These are phyloP conservation scores for Seriola dumerili DNA, from an alignment of 2,113 vertebrate genomes.

Conservation along the genomic window DNA sequence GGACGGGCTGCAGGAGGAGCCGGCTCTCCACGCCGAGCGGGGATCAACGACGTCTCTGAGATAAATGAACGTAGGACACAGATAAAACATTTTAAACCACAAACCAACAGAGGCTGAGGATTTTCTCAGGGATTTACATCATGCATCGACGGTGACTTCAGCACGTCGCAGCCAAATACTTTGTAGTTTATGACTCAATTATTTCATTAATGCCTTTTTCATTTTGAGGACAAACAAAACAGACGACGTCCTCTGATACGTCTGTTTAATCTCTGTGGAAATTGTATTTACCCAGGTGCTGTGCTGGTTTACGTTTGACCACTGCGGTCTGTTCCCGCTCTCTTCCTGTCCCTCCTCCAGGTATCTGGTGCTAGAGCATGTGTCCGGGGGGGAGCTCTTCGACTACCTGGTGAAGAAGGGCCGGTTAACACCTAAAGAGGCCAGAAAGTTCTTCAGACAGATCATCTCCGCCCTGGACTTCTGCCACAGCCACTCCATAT, in stretches of 20 bases:
- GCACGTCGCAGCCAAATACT: constrained; percentile 24
- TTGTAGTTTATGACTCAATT: constrained; percentile 39
- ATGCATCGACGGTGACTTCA: constrained; percentile 1
- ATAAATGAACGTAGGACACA: constrained; percentile 36
- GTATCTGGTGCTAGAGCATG: constrained; percentile 98
- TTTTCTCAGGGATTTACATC: constrained; percentile 38
- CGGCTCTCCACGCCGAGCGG: background rate
- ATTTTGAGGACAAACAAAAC: background rate
- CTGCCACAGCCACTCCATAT: constrained; percentile 99
- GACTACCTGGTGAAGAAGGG: constrained; percentile 99
- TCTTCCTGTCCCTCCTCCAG: constrained; percentile 72
- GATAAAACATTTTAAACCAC: constrained; percentile 33
- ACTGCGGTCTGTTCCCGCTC: background rate
- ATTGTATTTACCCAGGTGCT: background rate
- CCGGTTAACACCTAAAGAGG: constrained; percentile 96
- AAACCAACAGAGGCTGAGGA: background rate
- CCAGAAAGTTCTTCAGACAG: constrained; percentile 98
- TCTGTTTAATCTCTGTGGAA: background rate
- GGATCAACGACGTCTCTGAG: constrained; percentile 36
- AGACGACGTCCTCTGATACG: background rate
- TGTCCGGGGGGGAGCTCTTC: constrained; percentile 97
- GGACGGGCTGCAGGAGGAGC: background rate
- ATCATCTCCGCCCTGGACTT: constrained; percentile 99
- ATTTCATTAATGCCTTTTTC: constrained; percentile 14
- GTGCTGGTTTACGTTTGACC: too few species aligned